A percentile compares a stretch with the other conserved stretches of the same genome.
Conservation (phyloP, 2,113 vertebrate genomes). For the Xenopus laevis region DNA sequence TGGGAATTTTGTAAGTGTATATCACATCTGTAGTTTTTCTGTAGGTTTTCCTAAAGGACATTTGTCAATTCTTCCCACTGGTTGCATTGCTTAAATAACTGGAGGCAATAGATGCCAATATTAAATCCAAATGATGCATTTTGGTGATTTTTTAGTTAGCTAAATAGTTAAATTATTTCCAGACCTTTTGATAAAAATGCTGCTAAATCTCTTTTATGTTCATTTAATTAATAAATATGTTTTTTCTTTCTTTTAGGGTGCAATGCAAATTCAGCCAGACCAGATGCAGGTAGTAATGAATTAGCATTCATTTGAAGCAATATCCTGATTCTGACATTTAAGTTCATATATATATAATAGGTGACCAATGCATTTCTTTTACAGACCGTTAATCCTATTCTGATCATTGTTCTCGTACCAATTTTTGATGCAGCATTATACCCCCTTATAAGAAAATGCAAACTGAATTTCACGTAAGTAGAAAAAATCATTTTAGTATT, state of each 20-base stretch:
- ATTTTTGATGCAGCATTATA: conserved; percentile 76
- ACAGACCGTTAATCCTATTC: conserved; percentile 86
- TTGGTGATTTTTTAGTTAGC: too few species aligned
- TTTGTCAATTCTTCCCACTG: too few species aligned
- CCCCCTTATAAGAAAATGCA: conserved; percentile 86
- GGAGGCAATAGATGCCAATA: too few species aligned
- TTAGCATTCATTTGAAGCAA: conserved; percentile 1
- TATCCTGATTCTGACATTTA: conserved; percentile 20
- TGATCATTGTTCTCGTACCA: conserved; percentile 87
- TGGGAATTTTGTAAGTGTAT: conserved; percentile 79
- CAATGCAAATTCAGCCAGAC: conserved; percentile 80
- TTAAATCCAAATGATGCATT: too few species aligned
- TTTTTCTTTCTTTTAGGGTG: conserved; percentile 64
- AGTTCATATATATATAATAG: neutral
- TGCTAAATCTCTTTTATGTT: too few species aligned
- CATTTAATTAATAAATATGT: too few species aligned
- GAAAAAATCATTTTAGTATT: neutral
- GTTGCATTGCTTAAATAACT: too few species aligned
- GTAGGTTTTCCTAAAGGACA: too few species aligned
- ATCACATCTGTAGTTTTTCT: too few species aligned
- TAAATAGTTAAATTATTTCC: too few species aligned
- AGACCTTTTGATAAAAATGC: too few species aligned
- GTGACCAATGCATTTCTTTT: conserved; percentile 18
- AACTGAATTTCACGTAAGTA: conserved; percentile 88
- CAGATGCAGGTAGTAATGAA: conserved; percentile 86